Evolutionary conservation across 2,113 vertebrate species (phyloP), one percentile per base, ranked within the genome.

Genomic region (Stigmatopora argus): DNA sequence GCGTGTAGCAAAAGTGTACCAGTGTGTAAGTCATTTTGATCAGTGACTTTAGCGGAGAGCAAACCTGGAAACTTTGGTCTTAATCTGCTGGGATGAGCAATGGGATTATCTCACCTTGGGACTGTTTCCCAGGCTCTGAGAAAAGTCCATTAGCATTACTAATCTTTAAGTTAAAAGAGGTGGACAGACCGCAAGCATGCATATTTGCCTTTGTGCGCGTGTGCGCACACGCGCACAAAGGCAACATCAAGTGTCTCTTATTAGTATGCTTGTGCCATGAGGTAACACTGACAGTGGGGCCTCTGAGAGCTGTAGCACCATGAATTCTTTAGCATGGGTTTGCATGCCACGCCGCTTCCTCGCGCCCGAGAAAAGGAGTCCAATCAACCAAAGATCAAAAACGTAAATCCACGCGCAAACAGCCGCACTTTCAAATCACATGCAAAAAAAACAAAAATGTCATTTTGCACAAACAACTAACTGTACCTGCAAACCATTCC

Each of bases 241-340:
- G 26, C 41, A 72, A 64, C 46, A 70, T 77, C 69, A 66, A 81
- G 82, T 62, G 77, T 78, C 68, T 81, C 75, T 86, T 77, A 86
- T 89, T 87, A 81, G 85, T 88, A 88, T 89, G 77, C 88, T 73
- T 7, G 10, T 74, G 65, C 81, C 78, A 85, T 85, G 80, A 81
- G 72, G 74, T 77, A 74, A 62, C 77, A 58, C 83, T 84, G 84
- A 85, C 87, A 86, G 85, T 53, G 65, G 79, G 81, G 75, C 84
- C 84, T 88, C 84, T 75, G 81, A 87, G 81, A 84, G 84, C 70
- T 72, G 81, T 73, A 75, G 71, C 57, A 64, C 78, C 79, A 87
- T 86, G 72, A 87, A 89, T 89, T 86, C 83, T 88, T 89, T 84
- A 89, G 79, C 82, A 82, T 79, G 80, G 84, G 78, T 72, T 68